Evolutionary conservation across 2,888 invertebrate genomes (phyloP).

Genomic region (Melanophora roralis): DNA sequence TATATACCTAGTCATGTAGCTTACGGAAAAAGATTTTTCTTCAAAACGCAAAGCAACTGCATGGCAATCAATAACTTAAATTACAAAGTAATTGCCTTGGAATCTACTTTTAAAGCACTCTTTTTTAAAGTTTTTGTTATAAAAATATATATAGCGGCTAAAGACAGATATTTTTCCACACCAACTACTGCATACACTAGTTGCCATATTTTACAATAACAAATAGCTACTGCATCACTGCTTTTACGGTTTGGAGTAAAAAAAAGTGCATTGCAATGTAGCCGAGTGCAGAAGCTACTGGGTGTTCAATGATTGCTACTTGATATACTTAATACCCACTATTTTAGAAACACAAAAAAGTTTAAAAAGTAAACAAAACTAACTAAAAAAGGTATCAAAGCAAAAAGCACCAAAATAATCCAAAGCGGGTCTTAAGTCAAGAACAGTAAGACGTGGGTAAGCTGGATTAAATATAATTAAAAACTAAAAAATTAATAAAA

Average conservation of each 20-base stretch:
- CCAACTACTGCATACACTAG: slow-evolving; percentile 36
- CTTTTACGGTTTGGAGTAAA: slow-evolving; percentile 1
- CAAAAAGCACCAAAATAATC: too few species aligned
- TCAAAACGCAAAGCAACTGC: slow-evolving; percentile 65
- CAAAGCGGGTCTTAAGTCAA: too few species aligned
- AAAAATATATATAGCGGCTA: slow-evolving; percentile 41
- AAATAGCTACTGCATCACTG: slow-evolving; percentile 22
- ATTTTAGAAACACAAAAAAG: neutral
- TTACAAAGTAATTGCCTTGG: slow-evolving; percentile 76
- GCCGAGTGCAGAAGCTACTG: slow-evolving; percentile 54
- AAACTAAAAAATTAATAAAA: neutral
- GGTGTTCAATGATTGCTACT: slow-evolving; percentile 55
- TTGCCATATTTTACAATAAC: slow-evolving; percentile 31
- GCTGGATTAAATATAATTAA: too few species aligned
- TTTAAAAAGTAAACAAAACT: neutral
- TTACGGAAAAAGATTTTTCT: too few species aligned
- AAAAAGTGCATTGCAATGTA: slow-evolving; percentile 28
- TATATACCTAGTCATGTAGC: too few species aligned
- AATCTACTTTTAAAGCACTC: slow-evolving; percentile 69
- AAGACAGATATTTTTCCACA: slow-evolving; percentile 60
- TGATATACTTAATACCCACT: slow-evolving; percentile 52
- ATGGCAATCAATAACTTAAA: slow-evolving; percentile 76
- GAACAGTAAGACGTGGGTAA: too few species aligned
- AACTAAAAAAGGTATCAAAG: too few species aligned
- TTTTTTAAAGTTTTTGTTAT: slow-evolving; percentile 5